Evolutionary conservation across 2,113 vertebrate genomes (phyloP), one percentile per base, ranked within the genome.

Genomic region (Xyliphius kryptos): DNA sequence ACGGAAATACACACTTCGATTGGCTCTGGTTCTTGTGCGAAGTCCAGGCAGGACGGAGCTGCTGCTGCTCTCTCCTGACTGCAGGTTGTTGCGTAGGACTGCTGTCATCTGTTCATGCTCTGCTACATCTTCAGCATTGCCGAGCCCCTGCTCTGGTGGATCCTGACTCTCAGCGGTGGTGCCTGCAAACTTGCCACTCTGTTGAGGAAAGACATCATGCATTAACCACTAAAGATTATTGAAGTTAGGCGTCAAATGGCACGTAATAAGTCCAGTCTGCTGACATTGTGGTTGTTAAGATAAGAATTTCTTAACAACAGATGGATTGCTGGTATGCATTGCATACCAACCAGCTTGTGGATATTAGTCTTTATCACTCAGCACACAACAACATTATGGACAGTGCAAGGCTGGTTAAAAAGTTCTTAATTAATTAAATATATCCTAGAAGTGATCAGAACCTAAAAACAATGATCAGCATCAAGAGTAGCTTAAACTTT

Each of bases 71-170:
- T 93, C 94, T 12, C 85, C 73, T 0, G 73, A 26, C 0, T 75
- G 6, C 0, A 84, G 84, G 37, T 85, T 86, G 37, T 83, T 89
- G 74, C 89, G 92, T 54, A 98, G 82, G 9, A 98, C 89, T 0
- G 94, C 93, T 79, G 95, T 98, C 95, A 98, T 97, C 84, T 92
- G 92, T 82, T 97, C 94, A 0, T 98, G 95, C 74, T 98, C 94
- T 0, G 89, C 91, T 0, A 82, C 91, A 0, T 94, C 91, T 75
- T 97, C 91, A 0, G 91, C 87, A 0, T 88, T 90, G 71, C 89
- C 89, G 72, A 95, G 85, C 12, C 93, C 92, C 78, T 83, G 81
- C 20, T 82, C 80, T 68, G 85, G 92, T 72, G 75, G 77, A 14
- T 87, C 88, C 15, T 79, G 85, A 40, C 83, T 70, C 0, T 82